Conservation (phyloP, 2,797 vertebrate species). For the Gallirallus australis region DNA sequence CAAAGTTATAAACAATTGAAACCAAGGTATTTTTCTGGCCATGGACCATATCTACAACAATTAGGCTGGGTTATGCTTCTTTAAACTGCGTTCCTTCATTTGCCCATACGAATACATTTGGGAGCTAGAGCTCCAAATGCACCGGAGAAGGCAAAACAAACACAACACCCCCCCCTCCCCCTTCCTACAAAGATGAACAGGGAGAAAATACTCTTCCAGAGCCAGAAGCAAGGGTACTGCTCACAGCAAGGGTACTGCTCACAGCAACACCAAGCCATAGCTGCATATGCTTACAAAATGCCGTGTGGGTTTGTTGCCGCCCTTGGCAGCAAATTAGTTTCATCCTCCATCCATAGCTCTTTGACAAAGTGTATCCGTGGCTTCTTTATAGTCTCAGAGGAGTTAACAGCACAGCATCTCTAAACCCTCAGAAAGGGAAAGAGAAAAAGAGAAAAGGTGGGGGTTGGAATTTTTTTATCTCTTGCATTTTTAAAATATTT, state of each 20-base stretch:
- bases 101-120: background rate
- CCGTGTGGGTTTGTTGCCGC: background rate
- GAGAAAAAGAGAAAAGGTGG: no score
- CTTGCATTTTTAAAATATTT: background rate
- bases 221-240: background rate
- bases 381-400: background rate
- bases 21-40: constrained; percentile 14
- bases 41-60: background rate
- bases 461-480: background rate
- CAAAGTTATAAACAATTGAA: constrained; percentile 41
- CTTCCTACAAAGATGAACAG: background rate
- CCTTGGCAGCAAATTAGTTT: background rate
- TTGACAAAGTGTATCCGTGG: background rate
- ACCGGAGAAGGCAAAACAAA: background rate
- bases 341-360: background rate
- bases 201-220: background rate
- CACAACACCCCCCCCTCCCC: background rate
- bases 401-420: background rate
- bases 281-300: background rate
- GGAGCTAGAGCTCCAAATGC: background rate
- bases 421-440: background rate
- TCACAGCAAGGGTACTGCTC: background rate
- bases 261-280: background rate
- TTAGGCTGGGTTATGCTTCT: background rate
- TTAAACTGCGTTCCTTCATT: background rate